Evolutionary conservation across 2,797 vertebrate species (phyloP), one percentile per base, ranked within the genome.

Genomic region (Cryptoprocta ferox): DNA sequence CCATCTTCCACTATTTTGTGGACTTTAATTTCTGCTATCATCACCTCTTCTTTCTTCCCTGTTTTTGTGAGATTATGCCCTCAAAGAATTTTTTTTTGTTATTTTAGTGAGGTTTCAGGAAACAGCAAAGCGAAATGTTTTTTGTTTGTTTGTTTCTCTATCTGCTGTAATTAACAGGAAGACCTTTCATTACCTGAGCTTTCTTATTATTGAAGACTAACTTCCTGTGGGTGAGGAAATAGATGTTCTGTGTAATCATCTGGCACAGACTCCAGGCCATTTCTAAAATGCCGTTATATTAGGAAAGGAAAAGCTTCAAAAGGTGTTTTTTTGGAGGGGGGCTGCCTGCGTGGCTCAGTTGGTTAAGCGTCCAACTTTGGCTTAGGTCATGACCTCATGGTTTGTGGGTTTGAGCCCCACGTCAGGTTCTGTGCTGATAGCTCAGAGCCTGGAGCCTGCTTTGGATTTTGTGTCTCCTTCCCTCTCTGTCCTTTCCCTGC

Each of bases 131-230:
- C 85, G 32, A 89, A 73, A 73, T 26, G 6, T 9, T 59, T 24
- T 59, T 59, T 59, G 0, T 24, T 9, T 56, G 73, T 86, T 81
- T 45, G 8, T 78, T 79, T 81, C 39, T 45, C 32, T 82, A 18
- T 53, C 37, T 90, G 66, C 4, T 94, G 65, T 32, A 45, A 59
- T 89, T 89, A 79, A 75, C 48, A 79, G 78, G 80, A 96, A 97
- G 76, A 83, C 1, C 89, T 97, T 79, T 93, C 32, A 94, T 83
- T 80, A 88, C 39, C 35, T 80, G 81, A 68, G 30, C n/a, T 93
- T 80, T 75, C 78, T 75, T 61, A 80, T 89, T 79, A 80, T 65
- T 66, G 75, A 94, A 68, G 32, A 91, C 70, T 83, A 89, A 89
- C 83, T 96, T 97, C 73, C 79, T 70, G 4, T 11, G 50, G 35